phyloP scores from a whole-genome alignment of 2,797 vertebrate genomes.

The Rhinichthys osculus region DNA sequence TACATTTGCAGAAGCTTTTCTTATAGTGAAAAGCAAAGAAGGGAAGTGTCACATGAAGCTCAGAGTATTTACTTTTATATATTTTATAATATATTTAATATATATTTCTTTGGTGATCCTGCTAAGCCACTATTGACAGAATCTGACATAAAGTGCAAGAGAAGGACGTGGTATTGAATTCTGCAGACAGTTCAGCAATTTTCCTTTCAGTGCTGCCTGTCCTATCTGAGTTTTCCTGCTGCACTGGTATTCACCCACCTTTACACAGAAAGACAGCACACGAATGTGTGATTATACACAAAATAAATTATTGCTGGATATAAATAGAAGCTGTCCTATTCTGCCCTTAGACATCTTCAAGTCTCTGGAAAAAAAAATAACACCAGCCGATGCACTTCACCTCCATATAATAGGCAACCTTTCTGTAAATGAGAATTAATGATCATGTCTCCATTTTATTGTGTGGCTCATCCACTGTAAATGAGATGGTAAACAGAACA shows the following conservation, averaged over 20 bases:
- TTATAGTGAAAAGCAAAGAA: background rate
- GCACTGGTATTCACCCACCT: slow-evolving; percentile 61
- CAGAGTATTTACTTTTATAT: background rate
- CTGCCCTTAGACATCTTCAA: slow-evolving; percentile 41
- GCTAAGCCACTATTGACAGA: slow-evolving; percentile 41
- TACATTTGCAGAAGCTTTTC: background rate
- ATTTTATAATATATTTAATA: background rate
- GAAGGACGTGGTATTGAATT: slow-evolving; percentile 61
- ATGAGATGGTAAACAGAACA: slow-evolving; percentile 35
- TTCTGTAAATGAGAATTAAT: slow-evolving; percentile 43
- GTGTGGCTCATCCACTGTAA: slow-evolving; percentile 17
- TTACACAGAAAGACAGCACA: slow-evolving; percentile 69
- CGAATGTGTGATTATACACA: slow-evolving; percentile 71
- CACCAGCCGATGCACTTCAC: slow-evolving; percentile 9
- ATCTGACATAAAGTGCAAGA: background rate
- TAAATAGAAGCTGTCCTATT: slow-evolving; percentile 48
- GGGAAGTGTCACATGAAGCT: background rate
- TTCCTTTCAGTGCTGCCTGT: slow-evolving; percentile 52
- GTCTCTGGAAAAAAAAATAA: slow-evolving; percentile 40
- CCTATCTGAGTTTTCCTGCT: slow-evolving; percentile 57
- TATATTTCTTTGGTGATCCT: background rate
- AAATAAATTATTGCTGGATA: slow-evolving; percentile 63
- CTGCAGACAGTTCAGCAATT: slow-evolving; percentile 64
- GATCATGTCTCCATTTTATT: slow-evolving; percentile 36
- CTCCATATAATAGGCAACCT: slow-evolving; percentile 28